Percentiles rank a stretch among this genome's conserved stretches.
Evolutionary conservation across 1,140 invertebrate species (phyloP).

Genomic region (Saccostrea echinata): DNA sequence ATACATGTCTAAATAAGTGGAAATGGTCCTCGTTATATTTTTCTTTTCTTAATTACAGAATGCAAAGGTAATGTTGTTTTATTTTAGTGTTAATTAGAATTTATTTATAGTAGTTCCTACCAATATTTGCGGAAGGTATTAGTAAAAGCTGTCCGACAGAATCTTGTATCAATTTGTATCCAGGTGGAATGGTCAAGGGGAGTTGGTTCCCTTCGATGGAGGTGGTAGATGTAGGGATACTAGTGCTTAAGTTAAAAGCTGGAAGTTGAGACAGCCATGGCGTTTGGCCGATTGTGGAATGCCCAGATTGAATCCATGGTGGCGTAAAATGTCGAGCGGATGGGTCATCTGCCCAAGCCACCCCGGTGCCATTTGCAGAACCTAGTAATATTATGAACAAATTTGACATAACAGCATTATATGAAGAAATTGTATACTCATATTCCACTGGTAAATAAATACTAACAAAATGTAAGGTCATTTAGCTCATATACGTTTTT

Average conservation of each 20-base stretch:
- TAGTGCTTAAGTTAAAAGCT: conserved; percentile 64
- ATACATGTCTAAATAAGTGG: conserved; percentile 63
- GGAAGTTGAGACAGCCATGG: conserved; percentile 70
- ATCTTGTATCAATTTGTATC: conserved; percentile 90
- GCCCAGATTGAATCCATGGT: conserved; percentile 74
- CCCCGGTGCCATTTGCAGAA: conserved; percentile 65
- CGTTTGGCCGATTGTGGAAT: conserved; percentile 41
- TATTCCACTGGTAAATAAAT: too few species aligned
- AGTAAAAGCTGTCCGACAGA: conserved; percentile 89
- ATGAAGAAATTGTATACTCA: too few species aligned
- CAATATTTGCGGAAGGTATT: conserved; percentile 84
- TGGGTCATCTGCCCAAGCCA: conserved; percentile 76
- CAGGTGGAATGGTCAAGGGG: conserved; percentile 84
- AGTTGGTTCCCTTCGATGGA: conserved; percentile 85
- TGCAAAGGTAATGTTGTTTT: background rate
- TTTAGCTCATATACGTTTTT: too few species aligned
- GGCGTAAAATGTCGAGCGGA: conserved; percentile 86
- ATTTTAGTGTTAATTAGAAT: too few species aligned
- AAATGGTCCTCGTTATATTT: conserved; percentile 74
- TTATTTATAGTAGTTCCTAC: conserved; percentile 77
- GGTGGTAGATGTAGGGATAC: conserved; percentile 79
- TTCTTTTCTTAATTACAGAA: background rate
- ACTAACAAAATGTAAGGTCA: too few species aligned
- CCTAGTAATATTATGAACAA: conserved; percentile 40
- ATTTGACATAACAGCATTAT: background rate